Conservation (phyloP, 64 coral and sea anemone species). For the Hydrozoanthus tunicans region DNA sequence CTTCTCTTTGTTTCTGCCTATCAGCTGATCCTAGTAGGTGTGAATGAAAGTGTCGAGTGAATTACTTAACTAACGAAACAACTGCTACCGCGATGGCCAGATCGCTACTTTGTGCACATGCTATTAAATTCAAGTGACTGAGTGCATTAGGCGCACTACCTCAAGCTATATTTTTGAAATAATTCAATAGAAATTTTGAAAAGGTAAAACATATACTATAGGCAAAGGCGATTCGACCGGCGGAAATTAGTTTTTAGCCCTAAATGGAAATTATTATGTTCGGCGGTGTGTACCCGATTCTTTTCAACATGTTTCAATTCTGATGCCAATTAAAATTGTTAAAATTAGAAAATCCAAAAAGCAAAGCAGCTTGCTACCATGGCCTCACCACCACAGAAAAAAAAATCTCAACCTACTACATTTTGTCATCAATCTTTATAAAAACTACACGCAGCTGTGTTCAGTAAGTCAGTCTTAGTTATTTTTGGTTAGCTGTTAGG, state of each 20-base stretch:
- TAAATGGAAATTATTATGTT: conserved; percentile 23
- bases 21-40: conserved; percentile 26
- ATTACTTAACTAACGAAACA: conserved; percentile 39
- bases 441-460: conserved; percentile 36
- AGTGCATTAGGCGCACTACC: conserved; percentile 43
- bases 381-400: not conserved
- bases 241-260: conserved; percentile 38
- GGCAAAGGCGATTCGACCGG: conserved; percentile 25
- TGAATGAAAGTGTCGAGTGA: conserved; percentile 16
- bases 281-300: not conserved
- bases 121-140: conserved; percentile 33
- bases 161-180: conserved; percentile 15
- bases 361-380: not conserved
- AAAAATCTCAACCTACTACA: not conserved
- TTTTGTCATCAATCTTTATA: not conserved
- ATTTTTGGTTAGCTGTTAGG: not conserved
- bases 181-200: conserved; percentile 54
- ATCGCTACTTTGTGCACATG: not conserved
- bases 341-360: not conserved
- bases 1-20: conserved; percentile 22
- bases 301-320: not conserved
- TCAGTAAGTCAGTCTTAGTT: conserved; percentile 39
- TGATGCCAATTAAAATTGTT: conserved; percentile 30
- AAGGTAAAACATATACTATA: not conserved
- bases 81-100: conserved; percentile 22